Evolutionary conservation across 2,113 vertebrate genomes (phyloP).

Genomic region (Orycteropus afer): DNA sequence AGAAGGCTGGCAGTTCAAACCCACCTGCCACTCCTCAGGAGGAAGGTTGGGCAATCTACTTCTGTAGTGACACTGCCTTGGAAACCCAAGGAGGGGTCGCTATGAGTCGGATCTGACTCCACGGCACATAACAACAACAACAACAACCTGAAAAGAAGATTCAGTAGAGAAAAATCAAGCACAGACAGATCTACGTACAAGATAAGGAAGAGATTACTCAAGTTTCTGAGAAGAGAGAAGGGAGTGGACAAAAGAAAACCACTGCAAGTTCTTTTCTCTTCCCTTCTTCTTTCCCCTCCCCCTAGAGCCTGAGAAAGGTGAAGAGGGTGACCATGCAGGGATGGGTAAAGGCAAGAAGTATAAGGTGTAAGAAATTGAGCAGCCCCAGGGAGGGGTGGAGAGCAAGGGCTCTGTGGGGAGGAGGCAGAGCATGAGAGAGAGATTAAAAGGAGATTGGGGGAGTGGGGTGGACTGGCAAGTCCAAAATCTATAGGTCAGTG

Average conservation of each 20-base stretch:
- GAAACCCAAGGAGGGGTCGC: too few species aligned
- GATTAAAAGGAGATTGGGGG: not conserved
- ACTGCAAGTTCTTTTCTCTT: not conserved
- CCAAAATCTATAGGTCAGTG: not conserved
- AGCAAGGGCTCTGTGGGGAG: too few species aligned
- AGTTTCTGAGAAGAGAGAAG: not conserved
- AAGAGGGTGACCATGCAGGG: not conserved
- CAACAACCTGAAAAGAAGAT: not conserved
- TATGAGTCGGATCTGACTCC: too few species aligned
- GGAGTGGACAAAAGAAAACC: not conserved
- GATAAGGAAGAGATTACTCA: not conserved
- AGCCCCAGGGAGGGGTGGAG: too few species aligned
- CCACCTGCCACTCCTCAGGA: too few species aligned
- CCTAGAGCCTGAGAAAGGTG: not conserved
- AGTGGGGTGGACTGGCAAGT: not conserved
- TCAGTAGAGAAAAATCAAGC: not conserved
- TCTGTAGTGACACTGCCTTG: too few species aligned
- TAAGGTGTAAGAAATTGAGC: not conserved
- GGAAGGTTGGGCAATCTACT: too few species aligned
- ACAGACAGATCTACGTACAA: too few species aligned
- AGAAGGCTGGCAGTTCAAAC: too few species aligned
- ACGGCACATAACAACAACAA: too few species aligned
- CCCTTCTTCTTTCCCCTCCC: not conserved
- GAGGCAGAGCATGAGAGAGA: not conserved
- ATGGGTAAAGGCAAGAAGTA: not conserved